phyloP scores from a whole-genome alignment of 2,888 invertebrate species.

The Globia sparganii region DNA sequence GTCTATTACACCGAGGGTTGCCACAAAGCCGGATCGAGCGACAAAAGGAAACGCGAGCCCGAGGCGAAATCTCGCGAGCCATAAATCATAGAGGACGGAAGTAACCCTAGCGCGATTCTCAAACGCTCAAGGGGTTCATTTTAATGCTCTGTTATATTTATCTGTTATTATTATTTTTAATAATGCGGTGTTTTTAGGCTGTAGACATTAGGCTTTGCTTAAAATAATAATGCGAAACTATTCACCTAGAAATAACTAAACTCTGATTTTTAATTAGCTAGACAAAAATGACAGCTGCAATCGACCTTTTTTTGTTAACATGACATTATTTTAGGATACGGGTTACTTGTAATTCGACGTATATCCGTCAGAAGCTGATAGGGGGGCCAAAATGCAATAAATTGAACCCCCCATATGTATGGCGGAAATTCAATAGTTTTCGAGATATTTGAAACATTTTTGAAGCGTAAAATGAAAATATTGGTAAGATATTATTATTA shows the following conservation, averaged over 20 bases:
- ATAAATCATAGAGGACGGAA: slow-evolving; percentile 84
- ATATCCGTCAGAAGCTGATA: too few species aligned
- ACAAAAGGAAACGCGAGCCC: slow-evolving; percentile 79
- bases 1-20: slow-evolving; percentile 77
- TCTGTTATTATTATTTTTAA: slow-evolving; percentile 65
- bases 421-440: too few species aligned
- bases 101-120: slow-evolving; percentile 76
- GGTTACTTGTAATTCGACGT: too few species aligned
- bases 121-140: slow-evolving; percentile 79
- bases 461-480: too few species aligned
- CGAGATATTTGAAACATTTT: too few species aligned
- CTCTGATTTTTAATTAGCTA: too few species aligned
- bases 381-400: too few species aligned
- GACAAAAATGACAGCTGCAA: too few species aligned
- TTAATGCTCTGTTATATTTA: slow-evolving; percentile 75
- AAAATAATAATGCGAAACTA: neutral
- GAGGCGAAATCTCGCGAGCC: slow-evolving; percentile 78
- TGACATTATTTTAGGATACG: too few species aligned
- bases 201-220: neutral
- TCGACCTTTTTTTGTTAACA: too few species aligned
- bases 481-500: too few species aligned
- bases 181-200: slow-evolving; percentile 43
- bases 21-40: slow-evolving; percentile 76
- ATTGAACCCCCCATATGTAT: too few species aligned
- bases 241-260: neutral